Evolutionary conservation across 2,888 invertebrate genomes (phyloP).

Genomic region (Atethmia centrago): DNA sequence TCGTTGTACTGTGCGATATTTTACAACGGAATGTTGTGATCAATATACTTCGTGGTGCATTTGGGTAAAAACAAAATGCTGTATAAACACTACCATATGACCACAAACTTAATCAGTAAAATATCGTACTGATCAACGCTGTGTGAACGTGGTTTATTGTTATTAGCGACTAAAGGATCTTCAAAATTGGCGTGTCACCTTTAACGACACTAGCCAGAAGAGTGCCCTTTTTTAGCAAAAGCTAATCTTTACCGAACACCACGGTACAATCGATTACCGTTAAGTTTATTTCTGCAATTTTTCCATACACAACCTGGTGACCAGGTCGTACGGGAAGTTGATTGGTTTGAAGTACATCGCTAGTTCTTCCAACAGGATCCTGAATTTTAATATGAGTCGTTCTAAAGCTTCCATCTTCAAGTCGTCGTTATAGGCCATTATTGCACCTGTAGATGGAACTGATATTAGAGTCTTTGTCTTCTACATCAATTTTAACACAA

Average conservation of each 20-base stretch:
- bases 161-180: no score
- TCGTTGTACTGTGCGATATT: no score
- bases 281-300: conserved; percentile 55
- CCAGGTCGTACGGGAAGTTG: conserved; percentile 74
- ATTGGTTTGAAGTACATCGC: conserved; percentile 71
- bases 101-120: no score
- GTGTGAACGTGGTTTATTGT: no score
- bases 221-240: no score
- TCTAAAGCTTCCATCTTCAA: conserved; percentile 65
- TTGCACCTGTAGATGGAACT: conserved; percentile 65
- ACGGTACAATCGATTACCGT: conserved; percentile 48
- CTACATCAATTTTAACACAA: not conserved
- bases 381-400: conserved; percentile 70
- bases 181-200: no score
- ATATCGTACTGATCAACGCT: no score
- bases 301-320: conserved; percentile 67
- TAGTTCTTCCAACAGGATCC: conserved; percentile 73
- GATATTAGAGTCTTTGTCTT: not conserved
- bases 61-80: no score
- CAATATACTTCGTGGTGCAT: no score
- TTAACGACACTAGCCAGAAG: not conserved
- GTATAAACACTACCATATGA: no score
- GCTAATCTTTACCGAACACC: not conserved
- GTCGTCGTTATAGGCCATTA: conserved; percentile 71
- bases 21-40: no score